Base-by-base conservation (phyloP, 2,113 vertebrate species). In the Eublepharis macularius region DNA sequence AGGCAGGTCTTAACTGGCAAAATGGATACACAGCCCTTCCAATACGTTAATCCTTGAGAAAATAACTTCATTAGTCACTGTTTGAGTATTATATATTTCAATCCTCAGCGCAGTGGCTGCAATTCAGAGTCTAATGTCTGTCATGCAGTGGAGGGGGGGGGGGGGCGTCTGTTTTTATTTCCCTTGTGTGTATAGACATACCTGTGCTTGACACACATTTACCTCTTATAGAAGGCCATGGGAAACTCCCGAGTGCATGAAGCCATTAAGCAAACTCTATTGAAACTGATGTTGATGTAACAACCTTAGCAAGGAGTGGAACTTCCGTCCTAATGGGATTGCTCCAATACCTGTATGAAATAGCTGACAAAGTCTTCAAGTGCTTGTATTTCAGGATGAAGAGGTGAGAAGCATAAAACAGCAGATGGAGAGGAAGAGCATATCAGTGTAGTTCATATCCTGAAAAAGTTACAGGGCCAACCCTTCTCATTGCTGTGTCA, bases 381-480 rank as follows among this genome's bases (percentile, higher is more conserved):
- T 2, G 0, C 60, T 7, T 82, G 81, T 89, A 17, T 72, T 77
- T 81, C 73, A 76, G 87, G 3, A 34, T 88, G 39, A 47, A 36
- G 89, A 73, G 84, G 41, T 57, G 81, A 57, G 47, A 29, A 19
- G 32, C 34, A 80, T 39, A 86, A 12, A 81, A 70, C 73, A 91
- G 86, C 80, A 89, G 75, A 43, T 74, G 65, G 43, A 45, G 29
- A 87, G 76, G 66, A 87, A 75, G 4, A 88, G 54, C 76, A 57
- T 66, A 66, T 63, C 84, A 85, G 43, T 70, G 76, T 74, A 84
- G 75, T 45, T 82, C 86, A 81, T 51, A 47, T 70, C 49, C 3
- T 24, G 9, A 41, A 17, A 82, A 70, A 34, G 6, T 85, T 63
- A 82, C 41, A 57, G 13, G 54, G 73, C 54, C 82, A 88, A 16